Conservation (phyloP, 1,140 invertebrate genomes). For the Drosophila nikananu region DNA sequence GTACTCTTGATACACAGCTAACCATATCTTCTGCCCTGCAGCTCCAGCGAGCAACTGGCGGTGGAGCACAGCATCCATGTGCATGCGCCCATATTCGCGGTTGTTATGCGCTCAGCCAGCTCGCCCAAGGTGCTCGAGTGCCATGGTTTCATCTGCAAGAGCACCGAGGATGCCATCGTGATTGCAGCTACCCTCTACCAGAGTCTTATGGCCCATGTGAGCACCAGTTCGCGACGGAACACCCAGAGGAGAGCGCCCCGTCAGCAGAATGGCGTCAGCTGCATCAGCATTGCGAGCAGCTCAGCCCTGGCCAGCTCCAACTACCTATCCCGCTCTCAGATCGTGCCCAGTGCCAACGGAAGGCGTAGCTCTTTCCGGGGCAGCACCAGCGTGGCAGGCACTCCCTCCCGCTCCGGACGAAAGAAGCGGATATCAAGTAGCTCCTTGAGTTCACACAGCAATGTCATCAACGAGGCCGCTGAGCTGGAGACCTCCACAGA, state of each 20-base stretch:
- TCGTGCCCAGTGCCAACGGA: conserved; percentile 50
- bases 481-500: conserved; percentile 82
- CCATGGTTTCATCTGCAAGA: conserved; percentile 95
- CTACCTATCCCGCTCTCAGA: conserved; percentile 75
- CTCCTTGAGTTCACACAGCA: conserved; percentile 87
- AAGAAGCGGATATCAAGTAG: conserved; percentile 87
- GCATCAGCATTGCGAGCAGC: conserved; percentile 89
- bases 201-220: conserved; percentile 92
- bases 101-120: conserved; percentile 93
- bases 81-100: conserved; percentile 95
- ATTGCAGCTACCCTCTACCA: conserved; percentile 96
- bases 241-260: conserved; percentile 86
- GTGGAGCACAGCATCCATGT: conserved; percentile 78
- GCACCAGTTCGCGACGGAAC: conserved; percentile 76
- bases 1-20: neutral
- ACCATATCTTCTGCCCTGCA: neutral
- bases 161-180: conserved; percentile 94
- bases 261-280: conserved; percentile 90
- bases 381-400: conserved; percentile 41
- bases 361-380: conserved; percentile 79
- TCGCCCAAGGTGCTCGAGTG: conserved; percentile 93
- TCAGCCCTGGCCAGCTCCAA: conserved; percentile 85
- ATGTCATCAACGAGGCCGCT: conserved; percentile 83
- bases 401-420: conserved; percentile 86
- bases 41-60: conserved; percentile 78